A percentile compares a stretch with the other conserved stretches of the same genome.
Evolutionary conservation across 2,797 vertebrate species (phyloP).

Genomic region (Sebastes oblongus): DNA sequence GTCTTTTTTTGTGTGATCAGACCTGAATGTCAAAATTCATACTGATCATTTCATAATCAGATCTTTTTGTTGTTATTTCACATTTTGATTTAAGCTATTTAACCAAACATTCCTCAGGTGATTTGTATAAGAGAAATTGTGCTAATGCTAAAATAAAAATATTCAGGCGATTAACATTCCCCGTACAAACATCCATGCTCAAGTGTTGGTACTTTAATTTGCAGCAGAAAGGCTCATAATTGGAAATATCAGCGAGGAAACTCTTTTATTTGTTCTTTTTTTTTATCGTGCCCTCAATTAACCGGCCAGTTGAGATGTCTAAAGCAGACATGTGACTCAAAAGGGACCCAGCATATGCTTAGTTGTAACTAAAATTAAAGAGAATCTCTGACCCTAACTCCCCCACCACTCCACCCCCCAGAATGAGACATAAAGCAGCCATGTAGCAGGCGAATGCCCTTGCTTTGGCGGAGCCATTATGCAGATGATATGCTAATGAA

Average conservation of each 20-base stretch:
- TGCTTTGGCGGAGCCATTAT: constrained; percentile 75
- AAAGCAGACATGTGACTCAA: constrained; percentile 10
- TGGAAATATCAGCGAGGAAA: constrained; percentile 33
- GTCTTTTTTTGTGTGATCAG: background rate
- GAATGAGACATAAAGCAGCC: constrained; percentile 49
- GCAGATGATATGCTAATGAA: constrained; percentile 82
- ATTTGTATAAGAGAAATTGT: constrained; percentile 1
- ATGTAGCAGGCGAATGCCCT: constrained; percentile 64
- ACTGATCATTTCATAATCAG: background rate
- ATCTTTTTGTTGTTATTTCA: background rate
- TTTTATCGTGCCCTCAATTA: constrained; percentile 46
- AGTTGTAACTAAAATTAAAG: constrained; percentile 33
- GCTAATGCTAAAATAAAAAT: constrained; percentile 22
- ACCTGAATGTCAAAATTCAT: background rate
- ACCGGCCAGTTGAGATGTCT: constrained; percentile 18
- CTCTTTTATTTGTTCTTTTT: background rate
- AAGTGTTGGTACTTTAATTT: constrained; percentile 26
- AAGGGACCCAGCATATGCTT: constrained; percentile 15
- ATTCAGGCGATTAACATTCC: constrained; percentile 19
- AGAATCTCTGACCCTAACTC: constrained; percentile 6
- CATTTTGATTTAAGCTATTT: background rate
- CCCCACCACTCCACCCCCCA: background rate
- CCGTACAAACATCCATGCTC: constrained; percentile 1
- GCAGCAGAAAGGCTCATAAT: constrained; percentile 38
- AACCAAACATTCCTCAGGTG: constrained; percentile 1